Evolutionary conservation across 2,797 vertebrate genomes (phyloP).

Genomic region (Gadopsis bispinosus): DNA sequence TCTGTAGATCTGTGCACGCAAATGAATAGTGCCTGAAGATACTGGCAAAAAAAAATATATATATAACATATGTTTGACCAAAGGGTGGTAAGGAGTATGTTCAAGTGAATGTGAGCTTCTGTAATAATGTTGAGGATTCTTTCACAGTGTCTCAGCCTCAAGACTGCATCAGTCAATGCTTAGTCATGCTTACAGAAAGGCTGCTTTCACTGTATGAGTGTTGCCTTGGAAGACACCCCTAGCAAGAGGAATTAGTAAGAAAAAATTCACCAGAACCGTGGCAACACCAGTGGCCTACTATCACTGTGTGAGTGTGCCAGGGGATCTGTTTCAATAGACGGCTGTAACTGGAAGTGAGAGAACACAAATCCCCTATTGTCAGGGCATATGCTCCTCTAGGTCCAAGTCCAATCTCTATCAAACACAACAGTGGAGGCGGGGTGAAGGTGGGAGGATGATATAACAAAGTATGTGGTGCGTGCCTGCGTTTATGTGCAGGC

Average conservation of each 20-base stretch:
- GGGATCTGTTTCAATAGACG: constrained; percentile 57
- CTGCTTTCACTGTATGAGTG: constrained; percentile 16
- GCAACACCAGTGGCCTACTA: constrained; percentile 37
- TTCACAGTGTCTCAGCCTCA: background rate
- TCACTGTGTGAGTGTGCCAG: constrained; percentile 41
- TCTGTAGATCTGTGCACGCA: constrained; percentile 39
- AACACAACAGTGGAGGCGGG: constrained; percentile 55
- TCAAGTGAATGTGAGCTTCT: constrained; percentile 32
- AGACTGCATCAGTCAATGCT: constrained; percentile 43
- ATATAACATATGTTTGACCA: constrained; percentile 62
- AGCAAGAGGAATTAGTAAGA: constrained; percentile 34
- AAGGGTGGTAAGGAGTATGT: constrained; percentile 19
- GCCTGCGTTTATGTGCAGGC: constrained; percentile 22
- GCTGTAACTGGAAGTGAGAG: constrained; percentile 64
- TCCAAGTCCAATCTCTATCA: constrained; percentile 66
- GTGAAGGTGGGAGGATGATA: constrained; percentile 64
- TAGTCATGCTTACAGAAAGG: constrained; percentile 40
- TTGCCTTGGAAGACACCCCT: constrained; percentile 10
- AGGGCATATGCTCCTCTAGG: constrained; percentile 74
- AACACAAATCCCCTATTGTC: constrained; percentile 77
- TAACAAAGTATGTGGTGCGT: constrained; percentile 58
- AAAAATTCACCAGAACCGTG: constrained; percentile 35
- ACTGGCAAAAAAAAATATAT: constrained; percentile 34
- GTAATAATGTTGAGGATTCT: constrained; percentile 9
- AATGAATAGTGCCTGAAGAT: constrained; percentile 42